Evolutionary conservation across 2,888 invertebrate species (phyloP), one percentile per base, ranked within the genome.

Genomic region (Hylaea fasciaria): DNA sequence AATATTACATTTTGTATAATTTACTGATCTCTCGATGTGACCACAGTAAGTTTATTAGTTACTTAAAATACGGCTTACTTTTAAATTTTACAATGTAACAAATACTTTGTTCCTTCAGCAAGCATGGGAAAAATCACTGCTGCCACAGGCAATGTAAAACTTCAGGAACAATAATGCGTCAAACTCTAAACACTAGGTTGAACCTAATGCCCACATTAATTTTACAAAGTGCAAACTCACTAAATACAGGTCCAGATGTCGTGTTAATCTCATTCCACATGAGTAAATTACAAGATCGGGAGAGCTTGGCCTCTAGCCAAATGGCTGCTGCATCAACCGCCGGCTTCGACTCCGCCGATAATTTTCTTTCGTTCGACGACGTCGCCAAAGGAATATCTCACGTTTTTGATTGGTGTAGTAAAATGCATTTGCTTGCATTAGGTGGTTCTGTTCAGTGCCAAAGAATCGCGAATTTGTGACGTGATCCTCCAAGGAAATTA

Each of bases 251-350:
- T 76, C 83, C 84, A 84, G 83, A 86, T 86, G 83, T 81, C 82
- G 80, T 83, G 83, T 83, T 87, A 85, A 87, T 87, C 85, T 83
- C 81, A 79, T 86, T 85, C 81, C 81, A 77, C 84, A 78, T 76
- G 85, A 82, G 86, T 84, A 81, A 85, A 84, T 86, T 86, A 87
- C 87, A 86, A 86, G 85, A 87, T 85, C 83, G 82, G 73, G 76
- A 74, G 75, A 75, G 74, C 64, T 74, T 90, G 89, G 91, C 83
- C 64, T 56, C 39, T 49, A 51, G 84, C 89, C 90, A 90, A 88
- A 89, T 86, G 82, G 83, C 77, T 74, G 77, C 80, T 77, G 82
- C 85, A 82, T 85, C 85, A 81, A 78, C 80, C 80, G 76, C 80
- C 77, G 79, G 81, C 78, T 79, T 74, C 75, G 71, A 60, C 49